Base-by-base conservation (phyloP, 2,888 invertebrate species). In the Drosophila parthenogenetica region DNA sequence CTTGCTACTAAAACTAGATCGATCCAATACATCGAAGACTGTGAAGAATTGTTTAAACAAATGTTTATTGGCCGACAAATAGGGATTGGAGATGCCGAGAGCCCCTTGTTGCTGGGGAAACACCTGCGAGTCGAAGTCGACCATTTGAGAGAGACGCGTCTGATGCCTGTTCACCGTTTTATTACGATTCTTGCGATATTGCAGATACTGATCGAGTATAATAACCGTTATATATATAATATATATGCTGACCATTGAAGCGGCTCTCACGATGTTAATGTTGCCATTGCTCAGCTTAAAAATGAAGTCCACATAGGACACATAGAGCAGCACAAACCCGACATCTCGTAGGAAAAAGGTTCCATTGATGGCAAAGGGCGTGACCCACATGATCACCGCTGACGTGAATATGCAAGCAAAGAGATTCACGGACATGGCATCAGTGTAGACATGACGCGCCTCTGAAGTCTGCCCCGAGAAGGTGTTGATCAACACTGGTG, bases 401-500 rank as follows among this genome's bases (percentile, higher is more conserved):
- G 93, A 93, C 10, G 95, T 94, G 17, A 94, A 91, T 0, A 94
- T 92, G 0, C 94, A 94, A 4, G 94, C 93, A 89, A 95, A 95
- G 25, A 94, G 92, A 5, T 94, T 94, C 17, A 94, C 94, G 3
- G 95, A 94, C 83, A 93, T 91, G 25, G 92, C 74, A 71, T 93
- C 92, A n/a, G 88, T 92, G 81, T 92, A 92, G 50, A 91, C 84
- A 43, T 92, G 90, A 22, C 89, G 90, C 32, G 91, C 90, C 3
- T 88, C 91, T 25, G 93, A 92, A 7, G 93, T 29, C 0, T 79
- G 93, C 1, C 81, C 69, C 0, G 81, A 94, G 16, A 95, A 90
- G 5, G 94, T 93, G 11, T 94, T 93, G 79, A 95, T 95, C 60
- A 95, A 93, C 89, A 95, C 95, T 1, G 95, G 94, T 0, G 95